Percentiles rank a stretch among this genome's conserved stretches.
phyloP scores from a whole-genome alignment of 2,113 vertebrate genomes.

The Eonycteris spelaea region DNA sequence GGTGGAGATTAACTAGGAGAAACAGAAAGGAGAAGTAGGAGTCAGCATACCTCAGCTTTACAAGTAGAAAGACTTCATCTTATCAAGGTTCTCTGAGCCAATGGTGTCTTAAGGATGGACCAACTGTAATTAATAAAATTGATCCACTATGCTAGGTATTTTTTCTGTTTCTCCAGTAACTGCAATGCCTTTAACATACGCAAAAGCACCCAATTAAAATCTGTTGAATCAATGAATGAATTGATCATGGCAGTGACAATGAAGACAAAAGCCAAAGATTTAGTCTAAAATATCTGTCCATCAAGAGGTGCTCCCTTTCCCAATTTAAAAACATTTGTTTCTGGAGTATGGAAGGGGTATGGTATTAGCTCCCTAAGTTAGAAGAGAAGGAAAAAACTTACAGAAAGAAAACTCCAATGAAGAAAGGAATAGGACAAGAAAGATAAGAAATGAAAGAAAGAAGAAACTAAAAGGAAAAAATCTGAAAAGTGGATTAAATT shows the following conservation, averaged over 20 bases:
- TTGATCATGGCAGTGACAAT: neutral
- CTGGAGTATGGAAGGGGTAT: neutral
- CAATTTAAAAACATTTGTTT: slow-evolving; percentile 15
- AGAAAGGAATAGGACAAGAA: neutral
- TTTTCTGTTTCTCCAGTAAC: neutral
- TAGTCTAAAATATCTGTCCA: neutral
- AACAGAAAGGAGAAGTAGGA: neutral
- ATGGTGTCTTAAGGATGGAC: neutral
- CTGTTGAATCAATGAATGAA: neutral
- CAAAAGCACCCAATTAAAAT: neutral
- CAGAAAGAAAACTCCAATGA: neutral
- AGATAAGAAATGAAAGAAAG: neutral
- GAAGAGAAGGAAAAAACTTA: neutral
- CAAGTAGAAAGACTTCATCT: neutral
- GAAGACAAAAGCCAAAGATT: neutral
- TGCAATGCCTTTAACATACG: neutral
- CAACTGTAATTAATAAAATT: slow-evolving; percentile 2
- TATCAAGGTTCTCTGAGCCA: neutral
- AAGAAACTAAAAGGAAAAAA: neutral
- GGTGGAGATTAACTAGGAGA: neutral
- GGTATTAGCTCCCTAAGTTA: neutral
- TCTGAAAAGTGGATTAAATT: neutral
- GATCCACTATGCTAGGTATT: neutral
- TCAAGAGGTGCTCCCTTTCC: neutral
- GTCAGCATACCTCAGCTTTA: neutral